These are phyloP conservation scores for Glyphotaelius pellucidus DNA, from an alignment of 2,888 invertebrate genomes.

Conservation along the genomic window DNA sequence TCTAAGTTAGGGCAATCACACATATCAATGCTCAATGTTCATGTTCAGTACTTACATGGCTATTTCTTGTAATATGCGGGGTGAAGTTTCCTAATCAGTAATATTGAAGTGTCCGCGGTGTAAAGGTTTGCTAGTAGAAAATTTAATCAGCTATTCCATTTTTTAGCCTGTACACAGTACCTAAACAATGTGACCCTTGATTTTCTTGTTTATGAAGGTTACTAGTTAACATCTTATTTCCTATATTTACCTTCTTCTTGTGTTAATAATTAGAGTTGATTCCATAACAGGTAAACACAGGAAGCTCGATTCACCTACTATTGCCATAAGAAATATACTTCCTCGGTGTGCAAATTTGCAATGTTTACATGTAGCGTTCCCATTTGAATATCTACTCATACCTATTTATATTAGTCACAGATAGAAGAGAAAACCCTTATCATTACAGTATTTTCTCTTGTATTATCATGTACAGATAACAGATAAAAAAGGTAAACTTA, in stretches of 20 bases:
- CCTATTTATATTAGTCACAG: background rate
- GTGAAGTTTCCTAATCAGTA: background rate
- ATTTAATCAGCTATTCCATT: background rate
- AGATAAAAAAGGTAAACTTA: background rate
- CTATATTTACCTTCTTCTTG: background rate
- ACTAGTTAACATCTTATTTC: background rate
- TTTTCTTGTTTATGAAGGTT: background rate
- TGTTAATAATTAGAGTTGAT: background rate
- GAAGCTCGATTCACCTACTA: background rate
- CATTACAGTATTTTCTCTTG: background rate
- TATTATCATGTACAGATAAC: background rate
- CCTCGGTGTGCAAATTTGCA: background rate
- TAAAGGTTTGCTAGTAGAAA: background rate
- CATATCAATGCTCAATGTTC: background rate
- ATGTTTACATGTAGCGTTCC: background rate
- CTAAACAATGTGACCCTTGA: background rate
- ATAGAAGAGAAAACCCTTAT: background rate
- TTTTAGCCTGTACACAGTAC: background rate
- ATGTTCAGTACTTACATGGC: background rate
- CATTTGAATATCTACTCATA: background rate
- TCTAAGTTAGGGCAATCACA: no score
- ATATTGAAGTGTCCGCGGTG: background rate
- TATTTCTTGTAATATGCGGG: background rate
- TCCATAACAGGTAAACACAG: background rate
- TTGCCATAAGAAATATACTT: background rate